Evolutionary conservation across 2,888 invertebrate genomes (phyloP).

Genomic region (Drosophila tanythrix): DNA sequence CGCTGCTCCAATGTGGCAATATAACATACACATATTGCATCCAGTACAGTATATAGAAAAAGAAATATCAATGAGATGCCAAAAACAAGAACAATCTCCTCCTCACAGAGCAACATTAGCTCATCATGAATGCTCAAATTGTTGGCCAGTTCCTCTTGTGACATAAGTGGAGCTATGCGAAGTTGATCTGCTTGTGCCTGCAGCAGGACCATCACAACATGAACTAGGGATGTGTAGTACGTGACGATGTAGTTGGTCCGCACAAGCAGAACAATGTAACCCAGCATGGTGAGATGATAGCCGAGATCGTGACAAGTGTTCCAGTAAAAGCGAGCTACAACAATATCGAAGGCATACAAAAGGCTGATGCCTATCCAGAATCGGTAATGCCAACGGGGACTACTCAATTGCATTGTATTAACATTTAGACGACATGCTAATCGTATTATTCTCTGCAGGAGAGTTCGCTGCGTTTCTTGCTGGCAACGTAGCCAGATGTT

Average conservation of each 20-base stretch:
- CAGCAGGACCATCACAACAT: constrained; percentile 18
- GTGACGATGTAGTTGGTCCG: constrained; percentile 33
- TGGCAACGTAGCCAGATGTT: constrained; percentile 19
- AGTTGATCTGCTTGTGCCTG: constrained; percentile 18
- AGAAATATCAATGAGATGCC: constrained; percentile 34
- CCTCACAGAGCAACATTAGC: constrained; percentile 37
- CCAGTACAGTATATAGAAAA: constrained; percentile 39
- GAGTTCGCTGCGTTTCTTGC: constrained; percentile 10
- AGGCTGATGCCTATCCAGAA: constrained; percentile 32
- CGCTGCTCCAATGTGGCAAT: constrained; percentile 21
- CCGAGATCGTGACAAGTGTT: background rate
- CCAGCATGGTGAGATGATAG: constrained; percentile 1
- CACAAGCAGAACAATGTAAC: constrained; percentile 13
- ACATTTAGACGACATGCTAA: background rate
- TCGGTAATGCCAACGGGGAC: constrained; percentile 19
- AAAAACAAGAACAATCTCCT: constrained; percentile 36
- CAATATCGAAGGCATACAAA: constrained; percentile 1
- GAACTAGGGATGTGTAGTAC: constrained; percentile 26
- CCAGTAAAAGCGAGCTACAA: background rate
- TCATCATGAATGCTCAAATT: constrained; percentile 36
- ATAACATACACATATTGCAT: constrained; percentile 20
- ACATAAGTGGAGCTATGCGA: background rate
- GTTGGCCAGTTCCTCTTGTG: background rate
- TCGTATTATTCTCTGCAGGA: background rate
- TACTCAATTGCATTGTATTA: constrained; percentile 4